Percentiles rank a stretch among this genome's conserved stretches.
Evolutionary conservation across 2,888 invertebrate genomes (phyloP).

Genomic region (Cephus sareptanus): DNA sequence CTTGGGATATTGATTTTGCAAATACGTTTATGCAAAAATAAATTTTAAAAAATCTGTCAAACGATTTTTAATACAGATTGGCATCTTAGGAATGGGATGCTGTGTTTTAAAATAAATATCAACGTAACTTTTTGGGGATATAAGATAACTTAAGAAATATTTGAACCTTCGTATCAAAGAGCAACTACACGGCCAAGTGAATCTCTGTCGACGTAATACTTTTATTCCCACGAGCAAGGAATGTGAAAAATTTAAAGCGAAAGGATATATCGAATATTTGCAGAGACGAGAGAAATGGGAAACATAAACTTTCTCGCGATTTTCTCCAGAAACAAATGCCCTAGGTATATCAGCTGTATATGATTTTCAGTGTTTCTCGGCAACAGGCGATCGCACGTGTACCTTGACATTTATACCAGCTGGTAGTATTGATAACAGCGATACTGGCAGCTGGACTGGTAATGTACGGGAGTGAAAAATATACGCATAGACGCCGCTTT

Average conservation of each 20-base stretch:
- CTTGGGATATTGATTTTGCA: not conserved
- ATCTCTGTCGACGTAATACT: not conserved
- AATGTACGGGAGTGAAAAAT: not conserved
- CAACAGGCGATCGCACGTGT: not conserved
- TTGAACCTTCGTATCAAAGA: not conserved
- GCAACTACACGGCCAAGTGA: too few species aligned
- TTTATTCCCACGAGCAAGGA: not conserved
- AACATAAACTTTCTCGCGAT: too few species aligned
- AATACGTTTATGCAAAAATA: too few species aligned
- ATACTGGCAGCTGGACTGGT: not conserved
- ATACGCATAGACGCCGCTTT: not conserved
- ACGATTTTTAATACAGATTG: not conserved
- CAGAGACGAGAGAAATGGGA: not conserved
- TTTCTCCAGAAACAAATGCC: not conserved
- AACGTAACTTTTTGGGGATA: not conserved
- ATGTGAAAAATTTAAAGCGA: not conserved
- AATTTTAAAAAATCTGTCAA: not conserved
- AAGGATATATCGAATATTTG: not conserved
- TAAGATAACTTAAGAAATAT: not conserved
- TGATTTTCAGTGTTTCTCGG: not conserved
- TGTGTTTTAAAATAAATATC: not conserved
- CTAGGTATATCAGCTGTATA: not conserved
- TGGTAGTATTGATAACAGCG: not conserved
- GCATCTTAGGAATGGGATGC: not conserved
- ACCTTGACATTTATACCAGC: not conserved